phyloP scores from a whole-genome alignment of 2,113 vertebrate genomes.

The Brachyistius frenatus region DNA sequence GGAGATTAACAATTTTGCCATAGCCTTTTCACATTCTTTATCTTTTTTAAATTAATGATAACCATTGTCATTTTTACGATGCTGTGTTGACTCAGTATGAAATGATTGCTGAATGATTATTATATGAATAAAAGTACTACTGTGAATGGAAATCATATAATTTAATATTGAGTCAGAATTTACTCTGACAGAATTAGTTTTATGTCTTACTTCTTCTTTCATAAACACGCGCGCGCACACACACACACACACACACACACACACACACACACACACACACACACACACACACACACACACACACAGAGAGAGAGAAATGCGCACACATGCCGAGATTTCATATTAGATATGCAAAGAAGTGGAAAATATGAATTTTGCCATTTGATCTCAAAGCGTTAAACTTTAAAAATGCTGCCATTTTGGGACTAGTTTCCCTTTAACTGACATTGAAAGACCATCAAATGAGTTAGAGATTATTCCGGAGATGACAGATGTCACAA shows the following conservation, averaged over 20 bases:
- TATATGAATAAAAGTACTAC: slow-evolving; percentile 14
- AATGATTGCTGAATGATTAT: slow-evolving; percentile 28
- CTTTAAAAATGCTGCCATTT: slow-evolving; percentile 62
- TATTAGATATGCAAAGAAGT: slow-evolving; percentile 63
- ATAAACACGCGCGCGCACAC: slow-evolving; percentile 5
- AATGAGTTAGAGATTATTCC: slow-evolving; percentile 44
- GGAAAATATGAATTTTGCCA: slow-evolving; percentile 69
- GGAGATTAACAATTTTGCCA: background rate
- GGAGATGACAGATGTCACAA: slow-evolving; percentile 61
- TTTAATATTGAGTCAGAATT: slow-evolving; percentile 27
- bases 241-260: background rate
- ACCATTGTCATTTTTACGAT: too few species aligned
- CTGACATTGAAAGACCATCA: slow-evolving; percentile 67
- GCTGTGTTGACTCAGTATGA: background rate
- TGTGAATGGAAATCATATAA: slow-evolving; percentile 23
- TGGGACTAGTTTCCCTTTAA: slow-evolving; percentile 66
- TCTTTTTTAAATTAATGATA: too few species aligned
- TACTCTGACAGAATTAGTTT: slow-evolving; percentile 13
- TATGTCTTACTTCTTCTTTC: slow-evolving; percentile 13
- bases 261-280: slow-evolving; percentile 5
- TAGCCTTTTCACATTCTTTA: background rate
- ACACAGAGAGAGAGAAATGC: background rate
- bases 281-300: background rate
- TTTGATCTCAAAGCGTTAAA: slow-evolving; percentile 68
- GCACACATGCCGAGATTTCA: slow-evolving; percentile 11